phyloP scores from a whole-genome alignment of 2,113 vertebrate species.

The Siniperca chuatsi region DNA sequence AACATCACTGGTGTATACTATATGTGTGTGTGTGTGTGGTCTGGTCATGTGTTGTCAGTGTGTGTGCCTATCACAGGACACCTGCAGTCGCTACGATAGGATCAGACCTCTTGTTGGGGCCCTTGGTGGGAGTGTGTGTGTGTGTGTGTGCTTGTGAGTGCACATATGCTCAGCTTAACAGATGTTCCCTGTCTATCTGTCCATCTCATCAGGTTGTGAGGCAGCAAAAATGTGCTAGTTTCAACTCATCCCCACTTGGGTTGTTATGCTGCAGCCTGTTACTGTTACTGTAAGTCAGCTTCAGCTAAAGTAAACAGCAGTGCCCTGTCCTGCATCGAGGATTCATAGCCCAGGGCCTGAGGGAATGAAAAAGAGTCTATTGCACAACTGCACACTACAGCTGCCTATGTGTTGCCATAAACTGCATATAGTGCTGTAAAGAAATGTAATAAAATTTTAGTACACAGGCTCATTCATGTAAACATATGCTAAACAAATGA shows the following conservation, averaged over 20 bases:
- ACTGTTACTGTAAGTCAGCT: constrained; percentile 65
- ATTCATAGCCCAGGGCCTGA: constrained; percentile 63
- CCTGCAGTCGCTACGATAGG: constrained; percentile 51
- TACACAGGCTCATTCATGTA: constrained; percentile 14
- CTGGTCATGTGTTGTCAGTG: constrained; percentile 55
- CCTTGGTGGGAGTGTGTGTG: constrained; percentile 22
- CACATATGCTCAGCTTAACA: constrained; percentile 42
- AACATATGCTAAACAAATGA: constrained; percentile 29
- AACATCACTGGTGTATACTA: constrained; percentile 44
- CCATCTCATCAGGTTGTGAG: constrained; percentile 61
- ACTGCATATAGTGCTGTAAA: constrained; percentile 7
- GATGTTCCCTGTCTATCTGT: constrained; percentile 68
- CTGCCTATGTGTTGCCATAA: constrained; percentile 44
- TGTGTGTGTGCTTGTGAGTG: constrained; percentile 7
- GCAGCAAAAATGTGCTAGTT: constrained; percentile 54
- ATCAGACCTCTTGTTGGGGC: constrained; percentile 35
- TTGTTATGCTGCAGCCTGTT: constrained; percentile 57
- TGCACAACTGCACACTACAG: constrained; percentile 47
- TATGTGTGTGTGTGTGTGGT: constrained; percentile 48
- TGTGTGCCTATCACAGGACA: constrained; percentile 57
- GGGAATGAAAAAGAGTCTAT: constrained; percentile 25
- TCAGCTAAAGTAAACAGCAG: constrained; percentile 75
- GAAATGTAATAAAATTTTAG: constrained; percentile 33
- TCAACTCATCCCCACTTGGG: constrained; percentile 49
- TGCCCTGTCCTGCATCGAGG: constrained; percentile 55